phyloP scores from a whole-genome alignment of 1,140 invertebrate species.

The Tetramorium parvispinum region DNA sequence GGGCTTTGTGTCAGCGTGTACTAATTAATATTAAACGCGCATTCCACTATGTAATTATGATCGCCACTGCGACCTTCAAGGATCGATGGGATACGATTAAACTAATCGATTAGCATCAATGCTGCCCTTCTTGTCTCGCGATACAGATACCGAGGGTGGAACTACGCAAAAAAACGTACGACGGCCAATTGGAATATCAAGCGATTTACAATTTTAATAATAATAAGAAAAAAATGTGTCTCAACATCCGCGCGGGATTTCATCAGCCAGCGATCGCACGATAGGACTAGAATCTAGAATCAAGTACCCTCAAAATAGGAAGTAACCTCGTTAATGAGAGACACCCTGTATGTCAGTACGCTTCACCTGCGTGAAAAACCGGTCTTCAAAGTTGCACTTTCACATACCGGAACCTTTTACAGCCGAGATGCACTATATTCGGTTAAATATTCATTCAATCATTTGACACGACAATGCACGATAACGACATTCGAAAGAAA shows the following conservation, averaged over 20 bases:
- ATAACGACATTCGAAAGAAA: neutral
- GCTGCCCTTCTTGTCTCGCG: neutral
- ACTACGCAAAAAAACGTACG: slow-evolving; percentile 6
- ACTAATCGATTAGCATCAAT: slow-evolving; percentile 43
- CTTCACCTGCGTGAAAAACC: slow-evolving; percentile 69
- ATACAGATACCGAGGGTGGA: neutral
- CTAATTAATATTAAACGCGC: slow-evolving; percentile 69
- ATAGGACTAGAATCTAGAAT: neutral
- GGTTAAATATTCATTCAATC: neutral
- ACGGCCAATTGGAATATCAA: neutral
- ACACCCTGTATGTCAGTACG: slow-evolving; percentile 42
- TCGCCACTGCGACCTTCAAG: slow-evolving; percentile 22
- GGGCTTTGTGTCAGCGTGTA: neutral
- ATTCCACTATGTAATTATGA: slow-evolving; percentile 32
- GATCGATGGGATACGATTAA: slow-evolving; percentile 22
- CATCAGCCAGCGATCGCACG: neutral
- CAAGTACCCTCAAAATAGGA: neutral
- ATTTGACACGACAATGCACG: neutral
- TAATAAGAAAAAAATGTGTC: neutral
- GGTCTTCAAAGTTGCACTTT: slow-evolving; percentile 73
- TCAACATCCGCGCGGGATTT: slow-evolving; percentile 10
- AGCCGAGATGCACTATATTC: slow-evolving; percentile 35
- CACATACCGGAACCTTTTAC: slow-evolving; percentile 60
- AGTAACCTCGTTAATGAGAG: slow-evolving; percentile 7
- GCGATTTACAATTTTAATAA: slow-evolving; percentile 19